Base-by-base conservation (phyloP, 2,113 vertebrate species). In the Mirza zaza region DNA sequence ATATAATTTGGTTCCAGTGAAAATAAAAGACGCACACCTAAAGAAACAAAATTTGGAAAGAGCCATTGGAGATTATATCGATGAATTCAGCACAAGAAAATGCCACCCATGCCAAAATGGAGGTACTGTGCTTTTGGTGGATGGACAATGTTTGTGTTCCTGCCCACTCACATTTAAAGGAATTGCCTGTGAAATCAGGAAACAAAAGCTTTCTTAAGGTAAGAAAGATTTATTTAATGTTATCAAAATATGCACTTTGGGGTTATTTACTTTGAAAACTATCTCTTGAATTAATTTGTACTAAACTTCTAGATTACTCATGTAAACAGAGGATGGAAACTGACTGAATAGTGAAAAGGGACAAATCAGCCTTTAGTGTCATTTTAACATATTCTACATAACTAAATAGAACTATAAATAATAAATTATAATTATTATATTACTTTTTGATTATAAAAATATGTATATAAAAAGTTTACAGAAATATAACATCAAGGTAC, bases 51-150 rank as follows among this genome's bases (percentile, higher is more conserved):
- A 99, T 97, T 82, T 99, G 90, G 99, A 98, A 97, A 98, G 70
- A 96, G 99, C 99, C 50, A 96, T 98, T 42, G 93, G 97, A 10
- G 99, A 99, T 11, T 99, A 99, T 15, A 34, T 99, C 50, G 97
- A 98, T 0, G 99, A 99, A 97, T 99, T 99, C 88, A 99, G 75
- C 29, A 83, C 98, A 36, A 99, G 98, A 94, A 99, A 99, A 98
- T 99, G 99, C 79, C 89, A 98, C 34, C 99, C 99, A 0, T 99
- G 99, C 83, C 98, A 98, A 25, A 99, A 99, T 9, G 99, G 99
- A 77, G 99, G 99, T 8, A 99, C 99, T 0, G 96, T 98, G 5
- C 34, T 98, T 21, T 97, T 99, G 65, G 13, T 99, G 48, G 99
- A 99, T 0, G 99, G 99, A 29, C 87, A 97, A 3, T 99, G 99